Evolutionary conservation across 1,140 invertebrate species (phyloP).

Genomic region (Coptotermes formosanus): DNA sequence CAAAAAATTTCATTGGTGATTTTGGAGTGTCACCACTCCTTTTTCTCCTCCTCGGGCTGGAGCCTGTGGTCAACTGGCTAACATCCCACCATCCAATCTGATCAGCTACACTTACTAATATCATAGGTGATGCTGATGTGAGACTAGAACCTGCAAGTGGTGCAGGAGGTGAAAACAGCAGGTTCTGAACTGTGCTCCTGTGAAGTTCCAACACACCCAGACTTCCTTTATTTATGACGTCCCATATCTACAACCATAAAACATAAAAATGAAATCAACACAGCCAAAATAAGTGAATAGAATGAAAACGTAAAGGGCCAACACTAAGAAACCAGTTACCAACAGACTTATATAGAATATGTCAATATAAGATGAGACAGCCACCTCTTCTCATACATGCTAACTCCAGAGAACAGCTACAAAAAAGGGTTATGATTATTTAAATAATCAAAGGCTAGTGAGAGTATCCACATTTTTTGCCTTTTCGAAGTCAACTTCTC

Average conservation of each 20-base stretch:
- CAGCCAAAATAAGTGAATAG: neutral
- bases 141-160: neutral
- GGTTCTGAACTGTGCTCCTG: neutral
- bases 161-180: slow-evolving; percentile 8
- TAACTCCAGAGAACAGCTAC: too few relatives aligned
- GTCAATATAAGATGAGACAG: too few relatives aligned
- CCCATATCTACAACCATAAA: neutral
- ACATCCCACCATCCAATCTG: slow-evolving; percentile 13
- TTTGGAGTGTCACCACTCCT: neutral
- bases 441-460: too few relatives aligned
- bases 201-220: neutral
- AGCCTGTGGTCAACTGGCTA: neutral
- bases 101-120: neutral
- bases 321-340: neutral
- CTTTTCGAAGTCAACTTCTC: too few relatives aligned
- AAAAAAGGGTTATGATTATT: too few relatives aligned
- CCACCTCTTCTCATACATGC: too few relatives aligned
- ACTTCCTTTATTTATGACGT: neutral
- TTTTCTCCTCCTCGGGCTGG: neutral
- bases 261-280: too few relatives aligned
- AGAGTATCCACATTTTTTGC: too few relatives aligned
- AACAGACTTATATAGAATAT: too few relatives aligned
- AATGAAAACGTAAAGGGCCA: neutral
- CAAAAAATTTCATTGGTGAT: neutral
- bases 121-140: neutral